These are phyloP conservation scores for Rhopilema esculentum DNA, from an alignment of 30 jellyfish, hydroid and myxozoan species.

Conservation along the genomic window DNA sequence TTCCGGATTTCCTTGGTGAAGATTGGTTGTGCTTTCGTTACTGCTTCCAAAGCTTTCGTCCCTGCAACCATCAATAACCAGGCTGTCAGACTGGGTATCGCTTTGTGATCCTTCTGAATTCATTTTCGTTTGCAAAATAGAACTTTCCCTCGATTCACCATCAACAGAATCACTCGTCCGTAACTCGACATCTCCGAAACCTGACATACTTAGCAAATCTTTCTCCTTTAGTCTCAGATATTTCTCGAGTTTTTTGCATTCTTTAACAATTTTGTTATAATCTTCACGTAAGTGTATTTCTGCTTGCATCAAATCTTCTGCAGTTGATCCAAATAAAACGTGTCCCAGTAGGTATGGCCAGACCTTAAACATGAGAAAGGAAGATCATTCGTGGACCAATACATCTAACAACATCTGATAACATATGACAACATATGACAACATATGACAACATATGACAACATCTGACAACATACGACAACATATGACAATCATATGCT, in stretches of 20 bases:
- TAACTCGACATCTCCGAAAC: constrained; percentile 86
- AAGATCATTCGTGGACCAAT: neutral
- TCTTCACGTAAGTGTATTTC: constrained; percentile 63
- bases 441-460: no score
- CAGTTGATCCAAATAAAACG: constrained; percentile 70
- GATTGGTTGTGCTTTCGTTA: constrained; percentile 25
- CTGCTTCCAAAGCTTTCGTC: constrained; percentile 46
- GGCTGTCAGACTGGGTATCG: constrained; percentile 66
- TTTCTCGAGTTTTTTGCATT: constrained; percentile 82
- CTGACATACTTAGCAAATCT: constrained; percentile 88
- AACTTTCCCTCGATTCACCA: constrained; percentile 20
- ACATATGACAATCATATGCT: no score
- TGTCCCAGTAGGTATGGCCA: constrained; percentile 98
- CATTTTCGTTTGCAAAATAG: constrained; percentile 23
- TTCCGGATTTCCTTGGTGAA: constrained; percentile 42
- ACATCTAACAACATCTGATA: no score
- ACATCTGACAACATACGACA: no score
- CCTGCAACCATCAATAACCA: constrained; percentile 6
- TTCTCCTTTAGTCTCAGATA: constrained; percentile 82
- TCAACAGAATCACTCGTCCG: constrained; percentile 56
- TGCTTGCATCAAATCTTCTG: constrained; percentile 46
- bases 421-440: no score
- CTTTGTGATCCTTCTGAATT: constrained; percentile 49
- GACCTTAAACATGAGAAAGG: constrained; percentile 65
- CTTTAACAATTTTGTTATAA: constrained; percentile 75